Percentiles rank a stretch among this genome's conserved stretches.
Conservation (phyloP, 2,888 invertebrate genomes). For the Iphiclides podalirius region DNA sequence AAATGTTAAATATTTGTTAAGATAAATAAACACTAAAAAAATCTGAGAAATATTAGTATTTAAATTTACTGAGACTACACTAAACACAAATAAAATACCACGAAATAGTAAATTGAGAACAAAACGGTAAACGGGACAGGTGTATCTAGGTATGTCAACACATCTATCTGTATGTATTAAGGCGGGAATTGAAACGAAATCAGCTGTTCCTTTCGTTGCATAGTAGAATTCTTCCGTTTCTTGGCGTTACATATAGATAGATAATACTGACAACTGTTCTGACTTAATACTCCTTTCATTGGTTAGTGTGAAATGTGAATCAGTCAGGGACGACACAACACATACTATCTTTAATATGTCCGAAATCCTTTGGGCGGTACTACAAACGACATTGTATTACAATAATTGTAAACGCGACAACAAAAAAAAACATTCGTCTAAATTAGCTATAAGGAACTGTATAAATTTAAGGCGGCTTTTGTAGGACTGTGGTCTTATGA, state of each 20-base stretch:
- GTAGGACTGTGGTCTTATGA: conserved; percentile 2
- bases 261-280: conserved; percentile 38
- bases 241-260: conserved; percentile 43
- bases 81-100: conserved; percentile 61
- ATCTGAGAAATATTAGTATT: conserved; percentile 58
- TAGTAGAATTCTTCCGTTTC: background rate
- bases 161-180: conserved; percentile 24
- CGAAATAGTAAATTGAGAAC: conserved; percentile 48
- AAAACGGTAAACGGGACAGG: conserved; percentile 53
- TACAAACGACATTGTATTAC: background rate
- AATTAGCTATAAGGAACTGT: conserved; percentile 23
- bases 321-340: conserved; percentile 70
- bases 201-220: background rate
- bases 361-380: conserved; percentile 34
- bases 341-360: conserved; percentile 45
- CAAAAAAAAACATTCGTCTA: conserved; percentile 15
- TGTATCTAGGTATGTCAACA: conserved; percentile 29
- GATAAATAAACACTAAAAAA: conserved; percentile 60
- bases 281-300: conserved; percentile 8
- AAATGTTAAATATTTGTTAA: conserved; percentile 52
- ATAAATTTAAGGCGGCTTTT: conserved; percentile 14
- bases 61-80: conserved; percentile 66
- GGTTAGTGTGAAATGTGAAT: conserved; percentile 27
- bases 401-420: background rate
- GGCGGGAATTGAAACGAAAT: background rate